Evolutionary conservation across 2,113 vertebrate species (phyloP).

Genomic region (Hiodon tergisus): DNA sequence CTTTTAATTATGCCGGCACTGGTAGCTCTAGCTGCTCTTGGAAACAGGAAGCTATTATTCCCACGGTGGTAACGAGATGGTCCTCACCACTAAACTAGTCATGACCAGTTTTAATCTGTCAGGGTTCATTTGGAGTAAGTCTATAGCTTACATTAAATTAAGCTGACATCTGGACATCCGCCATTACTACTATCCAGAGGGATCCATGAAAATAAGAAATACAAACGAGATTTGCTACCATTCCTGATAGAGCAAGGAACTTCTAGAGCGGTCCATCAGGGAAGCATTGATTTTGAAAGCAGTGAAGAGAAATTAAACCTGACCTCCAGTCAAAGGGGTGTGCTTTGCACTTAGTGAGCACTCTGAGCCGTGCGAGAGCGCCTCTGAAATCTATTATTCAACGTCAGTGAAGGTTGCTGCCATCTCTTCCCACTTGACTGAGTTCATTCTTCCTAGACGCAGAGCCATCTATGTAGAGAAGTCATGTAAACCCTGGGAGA

Average conservation of each 20-base stretch:
- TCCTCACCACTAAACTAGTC: neutral
- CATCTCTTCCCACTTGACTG: neutral
- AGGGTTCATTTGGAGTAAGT: neutral
- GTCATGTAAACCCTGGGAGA: neutral
- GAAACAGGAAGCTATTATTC: neutral
- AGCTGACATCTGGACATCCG: conserved; percentile 5
- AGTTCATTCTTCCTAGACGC: neutral
- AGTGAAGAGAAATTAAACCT: neutral
- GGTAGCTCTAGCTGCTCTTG: neutral
- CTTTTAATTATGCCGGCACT: neutral
- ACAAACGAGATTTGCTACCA: no score
- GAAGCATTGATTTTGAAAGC: conserved; percentile 1
- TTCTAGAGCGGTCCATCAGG: neutral
- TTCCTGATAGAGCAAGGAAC: neutral
- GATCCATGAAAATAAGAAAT: no score
- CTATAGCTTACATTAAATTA: neutral
- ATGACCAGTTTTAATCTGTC: neutral
- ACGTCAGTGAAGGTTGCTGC: neutral
- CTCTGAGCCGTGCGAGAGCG: neutral
- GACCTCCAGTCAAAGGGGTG: neutral
- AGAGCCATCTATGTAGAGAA: neutral
- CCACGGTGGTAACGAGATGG: neutral
- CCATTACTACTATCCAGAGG: no score
- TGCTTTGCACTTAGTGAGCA: neutral
- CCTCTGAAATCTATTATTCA: neutral